Base-by-base conservation (phyloP, 2,888 invertebrate species). In the Rotaria socialis region DNA sequence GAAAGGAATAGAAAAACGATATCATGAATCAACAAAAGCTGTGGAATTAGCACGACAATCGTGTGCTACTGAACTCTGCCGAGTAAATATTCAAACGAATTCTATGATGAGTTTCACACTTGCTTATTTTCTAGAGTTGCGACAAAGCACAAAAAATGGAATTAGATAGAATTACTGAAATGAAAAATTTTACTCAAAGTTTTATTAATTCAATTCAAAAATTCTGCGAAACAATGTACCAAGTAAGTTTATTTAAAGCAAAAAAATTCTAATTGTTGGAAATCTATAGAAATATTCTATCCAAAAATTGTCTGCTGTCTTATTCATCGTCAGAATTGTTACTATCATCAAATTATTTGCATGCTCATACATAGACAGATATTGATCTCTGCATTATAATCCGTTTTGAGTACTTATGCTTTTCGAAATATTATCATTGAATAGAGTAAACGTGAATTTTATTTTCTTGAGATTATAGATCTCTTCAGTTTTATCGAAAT, bases 11-110 rank as follows among this genome's bases (percentile, higher is more conserved):
- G 86, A 86, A n/a, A 27, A 6, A 27, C 80, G 85, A 56, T 86
- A 75, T 50, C 85, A 86, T 75, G 58, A 75, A 16, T 24, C 86
- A 16, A 85, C 85, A n/a, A 19, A 24, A 24, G 7, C 52, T 0
- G 74, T 86, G 14, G 86, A 86, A 55, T 50, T 58, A n/a, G 80
- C 85, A 16, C 75, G 86, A 47, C 86, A 86, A 50, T 85, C 55
- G 41, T 85, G 85, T 52, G 35, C 80, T 24, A 6, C 24, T 6
- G 86, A 86, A 47, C 47, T 58, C n/a, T 41, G 52, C 24, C 22
- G 55, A 27, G 85, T 85, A 52, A 52, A n/a, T 85, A 58, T 41
- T 22, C 1, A 11, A 27, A 67, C 0, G 22, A 56, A 56, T 52
- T 14, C 3, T 7, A 19, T 16, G 11, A 55, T 16, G 11, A 16